Conservation (phyloP, 2,797 vertebrate species). For the Ateles fusciceps region DNA sequence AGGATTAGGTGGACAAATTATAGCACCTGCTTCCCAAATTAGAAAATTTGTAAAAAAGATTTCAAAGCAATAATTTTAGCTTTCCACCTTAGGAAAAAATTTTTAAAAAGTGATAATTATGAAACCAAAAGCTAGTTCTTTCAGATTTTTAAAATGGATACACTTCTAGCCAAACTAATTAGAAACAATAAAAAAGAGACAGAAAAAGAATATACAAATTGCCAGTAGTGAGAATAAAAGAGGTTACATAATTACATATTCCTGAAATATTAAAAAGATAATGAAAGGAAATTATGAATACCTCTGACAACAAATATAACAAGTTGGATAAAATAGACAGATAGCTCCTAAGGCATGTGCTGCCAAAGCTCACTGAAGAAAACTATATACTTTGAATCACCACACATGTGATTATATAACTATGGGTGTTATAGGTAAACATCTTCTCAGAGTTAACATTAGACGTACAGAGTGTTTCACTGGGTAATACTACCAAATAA, state of each 20-base stretch:
- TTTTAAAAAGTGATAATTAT: background rate
- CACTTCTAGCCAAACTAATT: background rate
- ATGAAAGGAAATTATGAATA: background rate
- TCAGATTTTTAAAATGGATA: background rate
- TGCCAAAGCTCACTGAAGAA: background rate
- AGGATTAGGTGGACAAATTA: background rate
- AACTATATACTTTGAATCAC: background rate
- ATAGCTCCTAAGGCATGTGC: background rate
- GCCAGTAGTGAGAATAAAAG: background rate
- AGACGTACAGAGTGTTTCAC: background rate
- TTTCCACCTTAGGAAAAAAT: background rate
- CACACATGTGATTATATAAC: background rate
- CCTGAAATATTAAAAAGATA: background rate
- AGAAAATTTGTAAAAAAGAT: background rate
- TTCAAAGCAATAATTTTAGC: background rate
- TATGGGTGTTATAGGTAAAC: background rate
- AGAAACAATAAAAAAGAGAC: background rate
- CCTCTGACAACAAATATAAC: background rate
- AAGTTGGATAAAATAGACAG: background rate
- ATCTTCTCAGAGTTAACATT: background rate
- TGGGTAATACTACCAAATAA: background rate
- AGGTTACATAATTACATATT: background rate
- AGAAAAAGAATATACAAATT: background rate
- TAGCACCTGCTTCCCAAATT: background rate
- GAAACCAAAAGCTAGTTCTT: background rate